phyloP scores from a whole-genome alignment of 2,113 vertebrate species.

The Peucedramus taeniatus region DNA sequence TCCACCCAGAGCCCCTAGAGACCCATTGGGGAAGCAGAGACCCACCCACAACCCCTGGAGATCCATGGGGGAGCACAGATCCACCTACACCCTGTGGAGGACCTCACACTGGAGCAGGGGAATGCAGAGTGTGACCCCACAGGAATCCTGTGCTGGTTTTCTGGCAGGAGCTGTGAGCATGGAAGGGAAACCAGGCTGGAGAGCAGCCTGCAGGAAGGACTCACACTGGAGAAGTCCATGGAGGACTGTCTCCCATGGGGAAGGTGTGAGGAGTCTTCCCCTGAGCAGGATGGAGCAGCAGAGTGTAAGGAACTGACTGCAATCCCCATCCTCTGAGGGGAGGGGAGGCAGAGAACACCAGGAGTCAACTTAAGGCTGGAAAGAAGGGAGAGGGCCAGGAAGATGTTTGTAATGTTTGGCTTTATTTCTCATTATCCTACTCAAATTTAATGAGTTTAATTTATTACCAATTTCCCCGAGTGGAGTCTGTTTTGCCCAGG shows the following conservation, averaged over 20 bases:
- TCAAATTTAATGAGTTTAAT: background rate
- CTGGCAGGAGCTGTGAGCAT: background rate
- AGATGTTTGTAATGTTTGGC: background rate
- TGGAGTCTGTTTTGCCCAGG: background rate
- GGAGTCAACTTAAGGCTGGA: background rate
- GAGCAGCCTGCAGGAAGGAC: background rate
- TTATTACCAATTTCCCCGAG: background rate
- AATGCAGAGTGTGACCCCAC: background rate
- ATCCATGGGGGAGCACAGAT: background rate
- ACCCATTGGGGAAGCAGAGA: background rate
- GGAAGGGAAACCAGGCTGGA: background rate
- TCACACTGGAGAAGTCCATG: accelerated
- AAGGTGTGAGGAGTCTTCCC: background rate
- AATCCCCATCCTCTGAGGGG: background rate
- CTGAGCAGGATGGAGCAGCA: background rate
- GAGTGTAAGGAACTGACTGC: background rate
- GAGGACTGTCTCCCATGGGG: background rate
- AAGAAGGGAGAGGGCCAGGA: background rate
- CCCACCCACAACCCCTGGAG: background rate
- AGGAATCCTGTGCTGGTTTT: background rate
- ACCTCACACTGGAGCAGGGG: background rate
- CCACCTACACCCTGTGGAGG: background rate
- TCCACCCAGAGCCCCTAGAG: background rate
- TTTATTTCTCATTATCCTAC: background rate
- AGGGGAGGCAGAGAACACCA: background rate